Base-by-base conservation (phyloP, 2,113 vertebrate species). In the Heteronetta atricapilla region DNA sequence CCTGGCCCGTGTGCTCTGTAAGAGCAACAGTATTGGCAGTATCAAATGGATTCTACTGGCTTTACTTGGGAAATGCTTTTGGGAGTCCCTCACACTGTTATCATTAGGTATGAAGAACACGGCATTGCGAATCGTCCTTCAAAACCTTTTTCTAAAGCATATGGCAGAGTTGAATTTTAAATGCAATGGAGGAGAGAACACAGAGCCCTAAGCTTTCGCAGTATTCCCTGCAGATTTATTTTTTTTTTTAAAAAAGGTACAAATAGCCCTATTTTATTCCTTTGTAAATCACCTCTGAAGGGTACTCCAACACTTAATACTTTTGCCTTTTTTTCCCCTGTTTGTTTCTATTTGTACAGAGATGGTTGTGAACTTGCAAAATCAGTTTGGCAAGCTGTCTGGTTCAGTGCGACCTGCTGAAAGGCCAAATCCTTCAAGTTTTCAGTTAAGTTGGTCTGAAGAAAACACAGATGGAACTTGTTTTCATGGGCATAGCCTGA, bases 401-500 rank as follows among this genome's bases (percentile, higher is more conserved):
- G 97, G 96, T 26, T 84, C 94, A 5, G 12, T 76, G 38, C 87
- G 26, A 29, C 38, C 79, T 72, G 48, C 82, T 63, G 92, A 91
- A 58, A 75, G 89, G 59, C 93, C 91, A 40, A 29, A 59, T 8
- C 97, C 98, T 64, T 98, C 98, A 63, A 98, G 98, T 96, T 99
- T 99, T 97, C 97, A 97, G 91, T 98, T 99, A 95, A 96, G 64
- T 3, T 99, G 99, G 99, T 98, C 98, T 60, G 96, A 97, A 31
- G 97, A 96, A 93, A 97, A 93, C 55, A 33, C 95, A 1, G 97
- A 98, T 52, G 97, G 95, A 67, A 97, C 93, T 73, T 98, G 98
- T 94, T 98, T 99, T 96, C 98, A 98, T 18, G 93, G 97, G 29
- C 96, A 98, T 59, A 98, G 89, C 62, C 98, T 99, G 86, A 96